These are phyloP conservation scores for rabbit (Oryctolagus cuniculus) DNA, from an alignment of 2,113 vertebrate species.

Conservation along the genomic window DNA sequence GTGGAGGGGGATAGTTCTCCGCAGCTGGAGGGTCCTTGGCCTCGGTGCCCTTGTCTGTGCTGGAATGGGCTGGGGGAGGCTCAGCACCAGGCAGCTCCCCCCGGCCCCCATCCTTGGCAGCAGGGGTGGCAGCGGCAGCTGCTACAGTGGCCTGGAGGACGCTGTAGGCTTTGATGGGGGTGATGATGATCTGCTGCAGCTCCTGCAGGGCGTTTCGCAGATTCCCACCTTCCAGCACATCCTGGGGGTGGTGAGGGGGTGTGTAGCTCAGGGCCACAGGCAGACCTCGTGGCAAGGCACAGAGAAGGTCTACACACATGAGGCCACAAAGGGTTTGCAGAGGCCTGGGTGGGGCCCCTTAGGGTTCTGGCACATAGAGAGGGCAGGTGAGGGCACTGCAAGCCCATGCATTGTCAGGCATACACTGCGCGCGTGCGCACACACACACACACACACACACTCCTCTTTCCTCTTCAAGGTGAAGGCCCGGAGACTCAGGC, in stretches of 20 bases:
- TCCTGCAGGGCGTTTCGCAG: slow-evolving; percentile 95
- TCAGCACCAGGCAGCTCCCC: slow-evolving; percentile 74
- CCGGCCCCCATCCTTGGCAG: slow-evolving; percentile 77
- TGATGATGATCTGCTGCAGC: slow-evolving; percentile 95
- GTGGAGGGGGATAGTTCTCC: slow-evolving; percentile 91
- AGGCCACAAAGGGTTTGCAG: background rate
- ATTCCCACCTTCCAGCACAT: slow-evolving; percentile 96
- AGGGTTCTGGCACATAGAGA: background rate
- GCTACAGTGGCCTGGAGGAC: slow-evolving; percentile 84
- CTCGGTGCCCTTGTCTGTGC: slow-evolving; percentile 87
- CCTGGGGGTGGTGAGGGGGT: slow-evolving; percentile 84
- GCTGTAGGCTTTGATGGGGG: slow-evolving; percentile 94
- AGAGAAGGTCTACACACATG: background rate
- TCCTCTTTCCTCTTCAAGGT: background rate
- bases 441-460: background rate
- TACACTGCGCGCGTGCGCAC: too few species aligned
- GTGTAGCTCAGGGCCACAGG: background rate
- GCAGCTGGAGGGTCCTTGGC: slow-evolving; percentile 88
- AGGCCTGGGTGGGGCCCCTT: background rate
- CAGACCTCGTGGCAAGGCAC: background rate
- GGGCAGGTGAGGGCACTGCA: background rate
- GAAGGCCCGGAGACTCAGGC: background rate
- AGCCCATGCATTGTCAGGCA: background rate
- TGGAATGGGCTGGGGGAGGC: slow-evolving; percentile 67
- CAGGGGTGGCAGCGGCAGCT: slow-evolving; percentile 36